Base-by-base conservation (phyloP, 1,140 invertebrate species). In the Condylostylus longicornis region DNA sequence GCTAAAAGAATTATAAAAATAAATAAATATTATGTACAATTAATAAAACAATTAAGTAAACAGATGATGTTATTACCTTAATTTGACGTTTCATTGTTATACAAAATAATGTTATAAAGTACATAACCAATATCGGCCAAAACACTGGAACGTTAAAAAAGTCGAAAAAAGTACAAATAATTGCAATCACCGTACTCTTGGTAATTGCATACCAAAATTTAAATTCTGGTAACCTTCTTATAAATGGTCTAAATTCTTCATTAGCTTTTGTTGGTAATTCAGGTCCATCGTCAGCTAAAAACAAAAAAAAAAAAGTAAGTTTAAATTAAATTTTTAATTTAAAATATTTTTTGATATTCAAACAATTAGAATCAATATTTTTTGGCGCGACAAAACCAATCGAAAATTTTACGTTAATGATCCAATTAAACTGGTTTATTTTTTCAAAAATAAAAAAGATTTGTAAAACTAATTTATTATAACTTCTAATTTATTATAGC, bases 1-100 rank as follows among this genome's bases (percentile, higher is more conserved):
- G 95, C 90, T 95, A 72, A 41, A 80, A 81, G 65, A 50, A 58
- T n/a, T 30, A 37, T 18, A 5, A 17, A 27, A 36, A 43, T 9
- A 29, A 37, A 29, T 17, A 36, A 33, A 25, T 20, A 18, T 19
- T 18, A 38, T 38, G 31, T 33, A 34, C 41, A 18, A 22, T 18
- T 31, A 20, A 37, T 28, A 20, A 18, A 33, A 41, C 13, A 32
- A 27, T 27, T 27, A 19, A 15, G 43, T 63, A n/a, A n/a, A n/a
- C n/a, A n/a, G n/a, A n/a, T n/a, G n/a, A n/a, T n/a, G n/a, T n/a
- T n/a, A n/a, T 72, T 70, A 95, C 90, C 78, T 85, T 95, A 50
- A 99, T 98, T 74, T 99, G 96, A 56, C 91, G 77, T 65, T 97
- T 98, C 95, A 99, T 98, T 33, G 95, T 99, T 49, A 99, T 86